Base-by-base conservation (phyloP, 2,888 invertebrate genomes). In the Drosophila pegasa region DNA sequence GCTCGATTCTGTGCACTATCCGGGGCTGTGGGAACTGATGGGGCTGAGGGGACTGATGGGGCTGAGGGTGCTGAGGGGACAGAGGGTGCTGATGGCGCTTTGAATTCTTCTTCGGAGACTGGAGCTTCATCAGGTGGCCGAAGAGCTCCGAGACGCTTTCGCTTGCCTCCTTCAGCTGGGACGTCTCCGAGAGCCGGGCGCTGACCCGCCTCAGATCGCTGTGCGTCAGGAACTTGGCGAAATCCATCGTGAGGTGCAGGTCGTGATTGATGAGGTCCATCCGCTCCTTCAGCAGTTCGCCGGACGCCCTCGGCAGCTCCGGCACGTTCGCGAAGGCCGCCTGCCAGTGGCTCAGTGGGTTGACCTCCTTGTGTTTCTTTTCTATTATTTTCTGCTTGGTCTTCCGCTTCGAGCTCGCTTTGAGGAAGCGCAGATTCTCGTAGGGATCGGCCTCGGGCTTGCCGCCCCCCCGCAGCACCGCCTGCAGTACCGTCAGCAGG, bases 401-500 rank as follows among this genome's bases (percentile, higher is more conserved):
- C n/a, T n/a, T n/a, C n/a, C n/a, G n/a, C n/a, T n/a, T n/a, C 25
- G 25, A 25, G 3, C 4, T 1, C 38, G 38, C 2, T 18, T 40
- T 20, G 18, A 8, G 2, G 5, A 18, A 20, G 1, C 1, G 0
- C 20, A 5, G 2, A 7, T 0, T 0, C 0, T n/a, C 6, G 18
- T 0, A 3, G 18, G 20, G 20, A 0, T 25, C 10, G 0, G 20
- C 1, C 0, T n/a, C n/a, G n/a, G 8, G 12, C 7, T n/a, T 10
- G 5, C 12, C 20, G 18, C 7, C 27, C 12, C 16, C 27, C 25
- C 16, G 37, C 3, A 77, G 25, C 56, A 72, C 35, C 8, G 8
- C 0, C n/a, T 78, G 75, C 45, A 84, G n/a, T 9, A 69, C 3
- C 0, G 6, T 5, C 3, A 84, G 10, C 5, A 80, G 52, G 0